Percentiles rank a stretch among this genome's conserved stretches.
Evolutionary conservation across 1,140 invertebrate species (phyloP).

Genomic region (Mizuhopecten yessoensis): DNA sequence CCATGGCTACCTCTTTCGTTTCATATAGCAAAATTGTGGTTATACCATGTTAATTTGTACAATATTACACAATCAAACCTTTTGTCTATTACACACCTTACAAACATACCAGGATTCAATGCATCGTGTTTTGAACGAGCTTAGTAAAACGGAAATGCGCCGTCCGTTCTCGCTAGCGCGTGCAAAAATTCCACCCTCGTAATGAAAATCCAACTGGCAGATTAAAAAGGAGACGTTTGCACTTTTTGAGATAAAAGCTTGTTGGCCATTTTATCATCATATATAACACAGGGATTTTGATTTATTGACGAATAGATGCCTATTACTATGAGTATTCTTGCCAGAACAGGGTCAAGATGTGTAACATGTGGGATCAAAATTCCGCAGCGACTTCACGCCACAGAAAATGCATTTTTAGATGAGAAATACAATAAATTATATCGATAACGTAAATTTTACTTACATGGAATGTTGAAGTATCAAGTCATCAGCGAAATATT

Average conservation of each 20-base stretch:
- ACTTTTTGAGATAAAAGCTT: not conserved
- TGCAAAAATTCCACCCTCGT: constrained; percentile 1
- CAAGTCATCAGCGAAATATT: not conserved
- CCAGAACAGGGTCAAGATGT: not conserved
- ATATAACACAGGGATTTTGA: not conserved
- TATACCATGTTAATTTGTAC: not conserved
- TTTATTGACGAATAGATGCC: not conserved
- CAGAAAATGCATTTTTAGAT: not conserved
- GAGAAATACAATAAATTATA: not conserved
- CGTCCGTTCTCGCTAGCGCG: constrained; percentile 7
- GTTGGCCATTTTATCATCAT: not conserved
- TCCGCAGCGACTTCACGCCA: not conserved
- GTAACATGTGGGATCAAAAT: constrained; percentile 34
- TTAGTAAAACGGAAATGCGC: constrained; percentile 22
- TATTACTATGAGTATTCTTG: not conserved
- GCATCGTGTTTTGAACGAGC: not conserved
- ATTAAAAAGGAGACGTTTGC: not conserved
- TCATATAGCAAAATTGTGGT: not conserved
- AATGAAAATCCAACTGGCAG: not conserved
- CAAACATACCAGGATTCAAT: not conserved
- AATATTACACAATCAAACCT: not conserved
- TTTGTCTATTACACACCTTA: not conserved
- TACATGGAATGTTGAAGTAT: constrained; percentile 36
- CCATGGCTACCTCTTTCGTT: constrained; percentile 30
- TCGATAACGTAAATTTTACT: not conserved